Conservation (phyloP, 2,888 invertebrate genomes). For the Temnothorax ravouxi region DNA sequence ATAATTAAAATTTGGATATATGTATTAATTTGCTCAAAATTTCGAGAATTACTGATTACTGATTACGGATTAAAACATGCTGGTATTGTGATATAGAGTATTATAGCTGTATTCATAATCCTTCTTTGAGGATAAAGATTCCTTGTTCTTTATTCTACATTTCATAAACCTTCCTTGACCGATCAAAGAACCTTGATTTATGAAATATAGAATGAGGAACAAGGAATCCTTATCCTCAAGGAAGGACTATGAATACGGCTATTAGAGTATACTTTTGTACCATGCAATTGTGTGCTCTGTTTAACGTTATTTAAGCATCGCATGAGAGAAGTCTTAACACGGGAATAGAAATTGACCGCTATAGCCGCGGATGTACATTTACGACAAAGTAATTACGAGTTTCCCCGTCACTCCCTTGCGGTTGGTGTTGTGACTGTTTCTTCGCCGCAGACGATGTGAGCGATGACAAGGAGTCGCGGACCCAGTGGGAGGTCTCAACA, state of each 20-base stretch:
- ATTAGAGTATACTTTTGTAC: background rate
- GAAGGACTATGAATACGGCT: no score
- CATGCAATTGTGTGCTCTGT: slow-evolving; percentile 24
- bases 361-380: slow-evolving; percentile 64
- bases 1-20: background rate
- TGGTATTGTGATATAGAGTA: background rate
- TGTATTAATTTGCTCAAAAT: background rate
- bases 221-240: no score
- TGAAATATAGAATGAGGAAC: no score
- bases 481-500: slow-evolving; percentile 83
- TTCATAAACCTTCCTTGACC: no score
- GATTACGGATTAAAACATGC: background rate
- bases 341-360: slow-evolving; percentile 18
- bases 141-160: no score
- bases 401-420: slow-evolving; percentile 75
- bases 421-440: slow-evolving; percentile 76
- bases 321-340: background rate
- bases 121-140: no score
- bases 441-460: slow-evolving; percentile 78
- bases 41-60: background rate
- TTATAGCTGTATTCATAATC: no score
- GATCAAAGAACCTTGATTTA: no score
- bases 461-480: slow-evolving; percentile 83
- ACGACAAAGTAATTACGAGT: slow-evolving; percentile 80
- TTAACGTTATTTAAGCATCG: slow-evolving; percentile 16